Evolutionary conservation across 2,797 vertebrate genomes (phyloP), one percentile per base, ranked within the genome.

Genomic region (Aselliscus stoliczkanus): DNA sequence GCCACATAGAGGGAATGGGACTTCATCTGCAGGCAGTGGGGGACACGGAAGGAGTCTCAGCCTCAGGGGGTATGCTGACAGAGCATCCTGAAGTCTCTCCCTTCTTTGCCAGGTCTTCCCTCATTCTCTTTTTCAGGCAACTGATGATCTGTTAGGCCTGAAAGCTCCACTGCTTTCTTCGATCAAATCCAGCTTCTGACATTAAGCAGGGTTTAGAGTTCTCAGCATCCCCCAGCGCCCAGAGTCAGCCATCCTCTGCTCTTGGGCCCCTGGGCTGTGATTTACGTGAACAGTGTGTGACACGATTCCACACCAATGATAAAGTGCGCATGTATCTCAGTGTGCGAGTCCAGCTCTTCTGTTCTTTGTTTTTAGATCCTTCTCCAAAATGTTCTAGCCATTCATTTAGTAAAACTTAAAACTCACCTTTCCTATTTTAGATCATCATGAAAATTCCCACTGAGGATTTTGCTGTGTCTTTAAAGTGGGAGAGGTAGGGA

Each of bases 351-450:
- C 42, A 56, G 52, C 37, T 27, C 64, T 23, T 54, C 42, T 50
- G 20, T 44, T 76, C 42, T 52, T 58, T 42, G 13, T 69, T 93
- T 86, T 89, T 54, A 81, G 34, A 34, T 42, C n/a, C 31, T 80
- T 79, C 62, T 52, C 34, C 37, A 88, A n/a, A 50, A 90, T 1
- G 0, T 31, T 89, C 56, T 72, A 58, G 34, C 27, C 73, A 88
- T 81, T 95, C 47, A 60, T 67, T 76, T 67, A 84, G 76, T 82
- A 31, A 62, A 88, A 73, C 23, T 85, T 90, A 81, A 70, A 90
- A 42, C n/a, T 79, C 85, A 20, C 1, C 31, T 50, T 94, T 91
- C 17, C 31, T 79, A 4, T 67, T 54, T 84, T 60, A 73, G 20
- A 42, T 69, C 50, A 42, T 52, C 39, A 29, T 79, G 73, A 44